A percentile compares a stretch with the other conserved stretches of the same genome.
Evolutionary conservation across 2,797 vertebrate species (phyloP).

Genomic region (Gymnodraco acuticeps): DNA sequence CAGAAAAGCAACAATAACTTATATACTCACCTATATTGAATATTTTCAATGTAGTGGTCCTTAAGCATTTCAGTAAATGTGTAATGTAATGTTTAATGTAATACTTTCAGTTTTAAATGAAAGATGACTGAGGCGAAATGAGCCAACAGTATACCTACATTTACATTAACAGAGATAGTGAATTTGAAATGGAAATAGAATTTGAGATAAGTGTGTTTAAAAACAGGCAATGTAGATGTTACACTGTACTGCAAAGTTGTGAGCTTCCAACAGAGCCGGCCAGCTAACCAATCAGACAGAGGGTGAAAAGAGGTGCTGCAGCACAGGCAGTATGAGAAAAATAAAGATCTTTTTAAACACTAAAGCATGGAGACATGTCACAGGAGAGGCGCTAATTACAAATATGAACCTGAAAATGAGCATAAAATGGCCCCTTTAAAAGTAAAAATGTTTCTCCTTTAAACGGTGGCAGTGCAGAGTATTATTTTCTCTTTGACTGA

Average conservation of each 20-base stretch:
- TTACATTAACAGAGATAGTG: constrained; percentile 65
- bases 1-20: background rate
- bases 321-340: too few relatives aligned
- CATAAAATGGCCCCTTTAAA: too few relatives aligned
- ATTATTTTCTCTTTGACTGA: background rate
- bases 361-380: too few relatives aligned
- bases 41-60: background rate
- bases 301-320: too few relatives aligned
- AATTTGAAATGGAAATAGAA: constrained; percentile 6
- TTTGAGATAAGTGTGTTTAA: constrained; percentile 59
- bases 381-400: too few relatives aligned
- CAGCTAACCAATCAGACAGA: too few relatives aligned
- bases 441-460: background rate
- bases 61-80: background rate
- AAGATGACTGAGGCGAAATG: constrained; percentile 4
- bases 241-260: constrained; percentile 26
- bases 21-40: background rate
- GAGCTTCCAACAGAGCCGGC: constrained; percentile 14
- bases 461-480: background rate
- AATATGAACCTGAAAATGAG: too few relatives aligned
- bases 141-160: constrained; percentile 28
- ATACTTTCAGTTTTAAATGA: constrained; percentile 57
- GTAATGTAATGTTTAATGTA: background rate
- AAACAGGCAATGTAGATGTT: constrained; percentile 41
- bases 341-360: too few relatives aligned